These are phyloP conservation scores for Marcusenius ussheri DNA, from an alignment of 2,113 vertebrate genomes.

Conservation along the genomic window DNA sequence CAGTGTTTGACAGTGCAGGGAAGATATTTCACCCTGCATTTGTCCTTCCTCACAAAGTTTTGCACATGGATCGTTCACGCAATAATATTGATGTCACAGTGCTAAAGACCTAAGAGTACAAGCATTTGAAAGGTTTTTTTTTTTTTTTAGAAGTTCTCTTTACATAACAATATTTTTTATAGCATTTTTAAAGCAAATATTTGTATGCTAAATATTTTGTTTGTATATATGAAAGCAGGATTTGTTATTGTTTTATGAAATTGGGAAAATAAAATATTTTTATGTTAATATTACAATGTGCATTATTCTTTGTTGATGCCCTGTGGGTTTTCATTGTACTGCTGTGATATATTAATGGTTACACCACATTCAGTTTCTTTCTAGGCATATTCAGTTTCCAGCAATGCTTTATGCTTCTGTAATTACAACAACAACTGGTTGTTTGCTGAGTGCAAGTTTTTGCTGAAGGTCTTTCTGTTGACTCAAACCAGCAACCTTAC, in stretches of 20 bases:
- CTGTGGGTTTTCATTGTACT: background rate
- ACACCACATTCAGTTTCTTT: background rate
- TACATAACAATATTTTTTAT: background rate
- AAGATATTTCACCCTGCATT: background rate
- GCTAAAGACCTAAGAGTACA: background rate
- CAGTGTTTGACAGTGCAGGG: background rate
- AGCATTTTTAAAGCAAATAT: background rate
- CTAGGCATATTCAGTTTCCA: background rate
- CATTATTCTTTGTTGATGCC: background rate
- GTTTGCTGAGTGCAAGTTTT: background rate
- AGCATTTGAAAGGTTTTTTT: background rate
- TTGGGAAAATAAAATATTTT: background rate
- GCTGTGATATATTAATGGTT: background rate
- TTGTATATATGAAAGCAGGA: background rate
- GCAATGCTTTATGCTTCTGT: background rate
- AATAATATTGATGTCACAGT: background rate
- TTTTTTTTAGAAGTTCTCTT: background rate
- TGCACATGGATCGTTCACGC: background rate
- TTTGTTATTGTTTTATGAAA: background rate
- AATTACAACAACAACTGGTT: background rate
- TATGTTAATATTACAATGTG: background rate
- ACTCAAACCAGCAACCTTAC: background rate
- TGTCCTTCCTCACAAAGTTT: background rate
- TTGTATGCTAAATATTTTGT: background rate
- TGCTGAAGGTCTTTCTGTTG: background rate